These are phyloP conservation scores for Lepidocyrtinus sp. DNA, from an alignment of 2,888 invertebrate genomes.

Conservation along the genomic window DNA sequence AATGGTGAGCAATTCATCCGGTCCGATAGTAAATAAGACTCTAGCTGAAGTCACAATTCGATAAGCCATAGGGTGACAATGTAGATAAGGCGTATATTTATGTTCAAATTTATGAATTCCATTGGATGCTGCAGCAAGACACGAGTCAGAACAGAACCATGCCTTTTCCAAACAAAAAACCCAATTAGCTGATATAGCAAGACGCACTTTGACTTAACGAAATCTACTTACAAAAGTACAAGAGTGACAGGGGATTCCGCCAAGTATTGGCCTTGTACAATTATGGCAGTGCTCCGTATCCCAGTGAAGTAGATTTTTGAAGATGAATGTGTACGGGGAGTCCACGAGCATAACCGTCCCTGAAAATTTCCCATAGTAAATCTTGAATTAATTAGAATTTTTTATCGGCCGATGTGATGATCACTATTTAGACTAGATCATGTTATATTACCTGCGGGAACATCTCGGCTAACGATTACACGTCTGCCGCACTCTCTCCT, in stretches of 20 bases:
- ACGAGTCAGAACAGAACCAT: conserved; percentile 63
- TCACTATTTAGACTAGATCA: too few species aligned
- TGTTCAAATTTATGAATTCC: conserved; percentile 64
- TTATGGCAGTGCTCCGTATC: conserved; percentile 66
- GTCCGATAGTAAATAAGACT: conserved; percentile 62
- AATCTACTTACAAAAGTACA: conserved; percentile 67
- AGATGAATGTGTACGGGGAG: conserved; percentile 60
- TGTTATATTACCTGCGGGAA: conserved; percentile 61
- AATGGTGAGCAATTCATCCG: conserved; percentile 49
- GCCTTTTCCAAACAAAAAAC: too few species aligned
- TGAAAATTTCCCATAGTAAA: conserved; percentile 16
- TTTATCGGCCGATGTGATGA: too few species aligned
- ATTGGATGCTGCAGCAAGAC: conserved; percentile 44
- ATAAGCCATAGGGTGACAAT: conserved; percentile 45
- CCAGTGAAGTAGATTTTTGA: conserved; percentile 61
- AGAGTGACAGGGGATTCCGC: conserved; percentile 63
- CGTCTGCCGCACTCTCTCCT: conserved; percentile 56
- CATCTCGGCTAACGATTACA: conserved; percentile 50
- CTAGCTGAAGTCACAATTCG: conserved; percentile 59
- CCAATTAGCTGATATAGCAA: too few species aligned
- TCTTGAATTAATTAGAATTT: background rate
- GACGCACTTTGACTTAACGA: too few species aligned
- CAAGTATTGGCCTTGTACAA: conserved; percentile 62
- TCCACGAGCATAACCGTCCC: conserved; percentile 62
- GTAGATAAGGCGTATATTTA: conserved; percentile 58